Conservation (phyloP, 2,888 invertebrate genomes). For the Epirrhoe alternata region DNA sequence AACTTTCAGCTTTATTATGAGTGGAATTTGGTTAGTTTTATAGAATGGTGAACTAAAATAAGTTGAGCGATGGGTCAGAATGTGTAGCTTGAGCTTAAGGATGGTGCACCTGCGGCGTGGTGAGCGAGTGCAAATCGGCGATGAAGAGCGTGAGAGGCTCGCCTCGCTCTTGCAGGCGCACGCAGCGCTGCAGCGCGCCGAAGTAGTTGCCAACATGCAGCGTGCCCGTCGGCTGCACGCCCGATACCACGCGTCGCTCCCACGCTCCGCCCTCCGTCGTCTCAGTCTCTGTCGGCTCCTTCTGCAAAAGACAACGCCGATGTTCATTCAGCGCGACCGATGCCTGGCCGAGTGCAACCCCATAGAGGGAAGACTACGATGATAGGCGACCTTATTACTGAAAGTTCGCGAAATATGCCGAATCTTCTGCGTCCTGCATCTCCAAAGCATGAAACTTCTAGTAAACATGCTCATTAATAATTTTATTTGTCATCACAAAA, state of each 20-base stretch:
- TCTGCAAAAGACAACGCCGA: neutral
- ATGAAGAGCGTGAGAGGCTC: constrained; percentile 92
- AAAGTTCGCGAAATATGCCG: constrained; percentile 8
- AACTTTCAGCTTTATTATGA: no score
- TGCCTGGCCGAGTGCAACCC: neutral
- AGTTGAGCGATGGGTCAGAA: no score
- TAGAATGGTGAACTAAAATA: no score
- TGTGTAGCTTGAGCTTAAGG: neutral
- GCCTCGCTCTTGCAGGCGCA: constrained; percentile 89
- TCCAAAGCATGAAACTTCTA: constrained; percentile 11
- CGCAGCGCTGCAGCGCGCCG: constrained; percentile 95
- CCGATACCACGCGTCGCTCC: constrained; percentile 92
- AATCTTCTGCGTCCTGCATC: constrained; percentile 6
- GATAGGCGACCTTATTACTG: constrained; percentile 22
- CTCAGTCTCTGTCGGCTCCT: constrained; percentile 15
- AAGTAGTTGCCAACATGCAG: constrained; percentile 99
- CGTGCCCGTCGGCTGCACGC: constrained; percentile 97
- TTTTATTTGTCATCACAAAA: neutral
- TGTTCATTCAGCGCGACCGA: neutral
- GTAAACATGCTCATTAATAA: constrained; percentile 6
- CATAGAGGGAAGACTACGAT: neutral
- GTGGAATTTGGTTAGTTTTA: no score
- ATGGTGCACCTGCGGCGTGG: constrained; percentile 81
- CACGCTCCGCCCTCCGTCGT: constrained; percentile 57
- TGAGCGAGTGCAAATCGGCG: constrained; percentile 97